Evolutionary conservation across 2,888 invertebrate genomes (phyloP).

Genomic region (Fragum whitleyi): DNA sequence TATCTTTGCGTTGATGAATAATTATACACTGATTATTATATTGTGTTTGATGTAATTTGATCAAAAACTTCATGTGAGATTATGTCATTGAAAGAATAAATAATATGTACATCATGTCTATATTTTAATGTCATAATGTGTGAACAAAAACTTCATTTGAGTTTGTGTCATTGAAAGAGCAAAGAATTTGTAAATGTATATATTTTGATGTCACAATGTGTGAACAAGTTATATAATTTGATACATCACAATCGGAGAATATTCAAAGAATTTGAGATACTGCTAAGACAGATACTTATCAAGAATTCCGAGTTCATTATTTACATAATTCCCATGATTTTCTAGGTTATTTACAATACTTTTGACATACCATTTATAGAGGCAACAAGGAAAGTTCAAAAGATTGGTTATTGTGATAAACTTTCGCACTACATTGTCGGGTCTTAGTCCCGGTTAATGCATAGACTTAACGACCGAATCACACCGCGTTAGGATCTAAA

Average conservation of each 20-base stretch:
- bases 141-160: too few species aligned
- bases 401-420: neutral
- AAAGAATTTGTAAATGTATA: too few species aligned
- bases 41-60: too few species aligned
- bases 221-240: too few species aligned
- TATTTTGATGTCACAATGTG: too few species aligned
- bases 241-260: neutral
- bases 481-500: neutral
- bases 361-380: neutral
- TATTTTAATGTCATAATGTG: too few species aligned
- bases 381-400: neutral
- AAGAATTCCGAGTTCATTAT: neutral
- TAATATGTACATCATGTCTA: too few species aligned
- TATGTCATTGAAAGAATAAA: too few species aligned
- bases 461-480: slow-evolving; percentile 11
- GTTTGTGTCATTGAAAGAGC: too few species aligned
- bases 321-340: neutral
- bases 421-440: neutral
- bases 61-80: too few species aligned
- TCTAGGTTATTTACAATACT: neutral
- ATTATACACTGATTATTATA: too few species aligned
- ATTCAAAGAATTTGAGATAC: neutral
- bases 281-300: slow-evolving; percentile 1
- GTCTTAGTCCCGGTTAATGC: slow-evolving; percentile 2
- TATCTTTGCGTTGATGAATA: too few species aligned